phyloP scores from a whole-genome alignment of 2,113 vertebrate genomes.

The Romanogobio albipinnatus region DNA sequence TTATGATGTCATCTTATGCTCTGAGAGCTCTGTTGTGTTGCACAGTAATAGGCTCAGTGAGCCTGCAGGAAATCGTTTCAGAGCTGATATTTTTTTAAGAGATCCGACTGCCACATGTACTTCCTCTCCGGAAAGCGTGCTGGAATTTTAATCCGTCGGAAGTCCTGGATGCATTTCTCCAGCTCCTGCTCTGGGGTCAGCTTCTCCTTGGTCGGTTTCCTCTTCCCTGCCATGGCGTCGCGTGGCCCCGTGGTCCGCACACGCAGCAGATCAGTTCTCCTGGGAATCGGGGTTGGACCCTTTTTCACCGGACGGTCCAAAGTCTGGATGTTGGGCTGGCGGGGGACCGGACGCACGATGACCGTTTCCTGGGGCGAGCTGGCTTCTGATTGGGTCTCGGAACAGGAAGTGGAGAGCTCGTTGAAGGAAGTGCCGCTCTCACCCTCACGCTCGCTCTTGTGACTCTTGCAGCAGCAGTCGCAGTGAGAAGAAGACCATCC shows the following conservation, averaged over 20 bases:
- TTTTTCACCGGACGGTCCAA: conserved; percentile 90
- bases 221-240: conserved; percentile 86
- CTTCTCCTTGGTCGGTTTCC: conserved; percentile 92
- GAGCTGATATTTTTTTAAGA: conserved; percentile 92
- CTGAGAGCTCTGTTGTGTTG: conserved; percentile 48
- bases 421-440: conserved; percentile 97
- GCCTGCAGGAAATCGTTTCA: conserved; percentile 67
- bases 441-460: conserved; percentile 91
- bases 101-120: conserved; percentile 96
- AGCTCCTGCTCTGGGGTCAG: conserved; percentile 95
- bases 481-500: conserved; percentile 90
- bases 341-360: conserved; percentile 88
- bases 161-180: conserved; percentile 98
- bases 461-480: conserved; percentile 96
- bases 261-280: conserved; percentile 93
- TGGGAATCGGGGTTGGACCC: conserved; percentile 84
- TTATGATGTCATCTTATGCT: conserved; percentile 44
- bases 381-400: conserved; percentile 96
- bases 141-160: conserved; percentile 95
- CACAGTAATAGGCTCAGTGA: not conserved
- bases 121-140: conserved; percentile 94
- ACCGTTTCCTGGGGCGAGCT: conserved; percentile 96
- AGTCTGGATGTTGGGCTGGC: conserved; percentile 90
- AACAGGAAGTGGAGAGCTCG: conserved; percentile 96
- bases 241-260: conserved; percentile 89